phyloP scores from a whole-genome alignment of 30 jellyfish, hydroid and myxozoan genomes.

The Cassiopea xamachana region DNA sequence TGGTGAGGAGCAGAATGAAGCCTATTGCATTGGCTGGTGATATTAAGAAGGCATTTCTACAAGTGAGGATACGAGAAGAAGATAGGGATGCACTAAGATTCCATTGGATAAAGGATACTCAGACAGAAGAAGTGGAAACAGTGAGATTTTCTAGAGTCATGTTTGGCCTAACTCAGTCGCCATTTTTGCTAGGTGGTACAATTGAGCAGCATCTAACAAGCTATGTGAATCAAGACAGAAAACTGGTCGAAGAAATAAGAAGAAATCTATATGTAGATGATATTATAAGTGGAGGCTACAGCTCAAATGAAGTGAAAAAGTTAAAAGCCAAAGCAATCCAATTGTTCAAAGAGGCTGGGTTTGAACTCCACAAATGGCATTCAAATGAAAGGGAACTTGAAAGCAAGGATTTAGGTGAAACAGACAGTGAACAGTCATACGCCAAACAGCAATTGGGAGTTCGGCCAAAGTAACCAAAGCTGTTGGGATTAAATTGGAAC shows the following conservation, averaged over 20 bases:
- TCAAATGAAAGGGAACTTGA: slow-evolving; percentile 40
- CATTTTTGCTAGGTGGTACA: slow-evolving; percentile 70
- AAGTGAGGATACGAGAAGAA: slow-evolving; percentile 16
- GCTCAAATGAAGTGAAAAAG: slow-evolving; percentile 26
- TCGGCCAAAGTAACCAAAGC: background rate
- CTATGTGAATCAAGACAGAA: slow-evolving; percentile 6
- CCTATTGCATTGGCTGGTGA: slow-evolving; percentile 45
- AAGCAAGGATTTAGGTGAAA: no score
- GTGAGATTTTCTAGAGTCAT: background rate
- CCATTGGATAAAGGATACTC: slow-evolving; percentile 59
- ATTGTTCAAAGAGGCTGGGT: slow-evolving; percentile 9
- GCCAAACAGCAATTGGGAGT: slow-evolving; percentile 30
- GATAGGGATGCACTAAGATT: slow-evolving; percentile 58
- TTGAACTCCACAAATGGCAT: slow-evolving; percentile 71
- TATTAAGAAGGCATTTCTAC: slow-evolving; percentile 41
- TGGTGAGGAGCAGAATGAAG: slow-evolving; percentile 29
- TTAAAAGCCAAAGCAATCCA: slow-evolving; percentile 33
- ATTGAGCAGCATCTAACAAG: slow-evolving; percentile 35
- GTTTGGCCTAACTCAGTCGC: slow-evolving; percentile 59
- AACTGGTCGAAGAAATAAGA: slow-evolving; percentile 41
- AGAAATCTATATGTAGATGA: slow-evolving; percentile 77
- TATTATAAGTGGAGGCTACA: slow-evolving; percentile 61
- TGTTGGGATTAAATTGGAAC: no score
- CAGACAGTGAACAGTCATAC: no score
- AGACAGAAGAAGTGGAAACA: slow-evolving; percentile 1